Percentiles rank a stretch among this genome's conserved stretches.
These are phyloP conservation scores for Anolis sagrei DNA, from an alignment of 2,113 vertebrate species.

Conservation along the genomic window DNA sequence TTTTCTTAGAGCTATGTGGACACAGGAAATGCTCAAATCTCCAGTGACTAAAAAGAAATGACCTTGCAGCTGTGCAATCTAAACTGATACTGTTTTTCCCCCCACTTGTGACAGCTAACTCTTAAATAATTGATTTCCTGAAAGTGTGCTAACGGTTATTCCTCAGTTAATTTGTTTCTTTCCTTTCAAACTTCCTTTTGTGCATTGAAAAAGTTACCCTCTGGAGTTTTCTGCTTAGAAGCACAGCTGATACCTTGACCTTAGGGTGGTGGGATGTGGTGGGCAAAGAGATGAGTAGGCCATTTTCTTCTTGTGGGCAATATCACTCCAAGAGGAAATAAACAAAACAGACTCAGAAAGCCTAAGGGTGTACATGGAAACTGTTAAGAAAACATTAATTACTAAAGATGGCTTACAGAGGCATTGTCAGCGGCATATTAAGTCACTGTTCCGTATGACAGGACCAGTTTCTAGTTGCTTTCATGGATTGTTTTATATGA, in stretches of 20 bases:
- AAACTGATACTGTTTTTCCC: not conserved
- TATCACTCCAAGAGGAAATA: slow-evolving; percentile 4
- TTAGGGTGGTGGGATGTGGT: not conserved
- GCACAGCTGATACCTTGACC: not conserved
- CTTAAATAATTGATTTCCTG: slow-evolving; percentile 32
- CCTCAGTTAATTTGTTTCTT: not conserved
- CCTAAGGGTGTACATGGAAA: not conserved
- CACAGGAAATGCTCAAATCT: slow-evolving; percentile 18
- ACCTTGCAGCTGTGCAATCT: slow-evolving; percentile 21
- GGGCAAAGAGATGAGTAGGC: not conserved
- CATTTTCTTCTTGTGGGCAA: not conserved
- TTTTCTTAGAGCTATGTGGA: not conserved
- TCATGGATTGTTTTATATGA: not conserved
- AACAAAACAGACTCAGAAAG: not conserved
- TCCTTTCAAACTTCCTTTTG: not conserved
- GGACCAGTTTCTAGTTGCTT: not conserved
- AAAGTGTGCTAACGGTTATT: not conserved
- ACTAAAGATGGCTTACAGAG: not conserved
- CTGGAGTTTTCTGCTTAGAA: not conserved
- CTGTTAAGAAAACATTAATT: not conserved
- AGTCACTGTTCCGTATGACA: no score
- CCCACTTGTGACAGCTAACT: not conserved
- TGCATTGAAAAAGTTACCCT: not conserved
- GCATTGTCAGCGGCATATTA: not conserved
- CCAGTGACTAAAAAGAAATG: slow-evolving; percentile 1